Conservation (phyloP, 2,797 vertebrate species). For the Sphaeramia orbicularis region DNA sequence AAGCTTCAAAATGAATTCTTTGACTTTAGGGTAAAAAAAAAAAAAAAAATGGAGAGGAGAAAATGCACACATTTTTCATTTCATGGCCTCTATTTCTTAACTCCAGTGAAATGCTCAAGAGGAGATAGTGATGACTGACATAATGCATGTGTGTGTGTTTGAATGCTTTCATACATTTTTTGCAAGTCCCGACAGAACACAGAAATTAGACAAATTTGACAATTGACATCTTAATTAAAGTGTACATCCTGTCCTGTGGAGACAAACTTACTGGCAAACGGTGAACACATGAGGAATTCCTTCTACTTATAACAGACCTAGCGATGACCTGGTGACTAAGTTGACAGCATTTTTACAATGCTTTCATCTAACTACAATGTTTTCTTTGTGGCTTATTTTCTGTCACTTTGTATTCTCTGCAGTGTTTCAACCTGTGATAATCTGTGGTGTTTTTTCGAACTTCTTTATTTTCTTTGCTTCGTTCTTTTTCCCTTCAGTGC, state of each 20-base stretch:
- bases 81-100: too few species aligned
- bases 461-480: slow-evolving; percentile 50
- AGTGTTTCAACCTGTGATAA: slow-evolving; percentile 22
- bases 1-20: too few species aligned
- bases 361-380: slow-evolving; percentile 41
- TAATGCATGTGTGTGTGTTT: neutral
- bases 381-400: slow-evolving; percentile 50
- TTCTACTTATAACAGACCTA: slow-evolving; percentile 11
- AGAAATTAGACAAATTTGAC: slow-evolving; percentile 26
- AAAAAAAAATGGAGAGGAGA: too few species aligned
- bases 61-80: too few species aligned
- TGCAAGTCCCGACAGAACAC: slow-evolving; percentile 11
- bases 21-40: too few species aligned
- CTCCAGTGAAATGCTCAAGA: too few species aligned
- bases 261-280: neutral
- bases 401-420: slow-evolving; percentile 38
- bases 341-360: slow-evolving; percentile 28
- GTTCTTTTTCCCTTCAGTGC: neutral
- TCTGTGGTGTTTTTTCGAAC: slow-evolving; percentile 8
- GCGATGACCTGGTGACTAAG: slow-evolving; percentile 45
- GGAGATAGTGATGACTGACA: too few species aligned
- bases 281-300: slow-evolving; percentile 24
- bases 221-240: slow-evolving; percentile 22
- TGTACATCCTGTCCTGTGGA: slow-evolving; percentile 23
- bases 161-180: neutral